Conservation (phyloP, 2,113 vertebrate species). For the Cyanoderma ruficeps region DNA sequence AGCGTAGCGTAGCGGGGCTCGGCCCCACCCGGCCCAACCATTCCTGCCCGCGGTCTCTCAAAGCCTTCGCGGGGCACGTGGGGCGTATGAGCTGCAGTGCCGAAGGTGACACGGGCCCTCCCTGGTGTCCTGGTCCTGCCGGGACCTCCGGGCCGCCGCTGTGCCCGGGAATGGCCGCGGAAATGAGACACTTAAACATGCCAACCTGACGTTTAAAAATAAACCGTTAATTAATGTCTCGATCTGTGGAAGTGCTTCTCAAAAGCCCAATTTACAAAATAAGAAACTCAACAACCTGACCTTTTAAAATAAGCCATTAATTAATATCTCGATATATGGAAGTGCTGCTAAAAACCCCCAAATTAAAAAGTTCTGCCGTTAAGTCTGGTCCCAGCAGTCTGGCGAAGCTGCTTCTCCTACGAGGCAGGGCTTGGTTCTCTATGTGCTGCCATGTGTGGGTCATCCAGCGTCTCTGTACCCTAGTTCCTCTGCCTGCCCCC, state of each 20-base stretch:
- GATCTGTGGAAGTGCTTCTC: not conserved
- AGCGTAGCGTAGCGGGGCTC: not conserved
- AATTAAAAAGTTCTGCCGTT: not conserved
- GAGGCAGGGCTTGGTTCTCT: not conserved
- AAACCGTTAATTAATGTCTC: not conserved
- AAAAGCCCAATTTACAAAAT: not conserved
- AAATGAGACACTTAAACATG: not conserved
- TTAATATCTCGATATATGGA: not conserved
- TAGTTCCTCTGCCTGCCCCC: fast-evolving
- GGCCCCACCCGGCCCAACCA: not conserved
- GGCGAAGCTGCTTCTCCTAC: not conserved
- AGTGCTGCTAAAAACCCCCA: not conserved
- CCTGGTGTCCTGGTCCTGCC: not conserved
- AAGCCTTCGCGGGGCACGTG: fast-evolving
- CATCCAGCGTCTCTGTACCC: fast-evolving
- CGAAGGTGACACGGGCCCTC: fast-evolving
- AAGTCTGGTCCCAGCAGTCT: not conserved
- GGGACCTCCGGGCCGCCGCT: not conserved
- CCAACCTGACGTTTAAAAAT: not conserved
- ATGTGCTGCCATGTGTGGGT: fast-evolving
- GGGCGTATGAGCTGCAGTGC: fast-evolving
- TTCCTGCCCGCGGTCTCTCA: fast-evolving
- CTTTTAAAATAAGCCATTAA: not conserved
- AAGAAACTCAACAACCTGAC: not conserved
- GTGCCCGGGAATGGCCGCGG: not conserved